Percentiles rank a stretch among this genome's conserved stretches.
These are phyloP conservation scores for Trisateles emortualis DNA, from an alignment of 2,888 invertebrate species.

Conservation along the genomic window DNA sequence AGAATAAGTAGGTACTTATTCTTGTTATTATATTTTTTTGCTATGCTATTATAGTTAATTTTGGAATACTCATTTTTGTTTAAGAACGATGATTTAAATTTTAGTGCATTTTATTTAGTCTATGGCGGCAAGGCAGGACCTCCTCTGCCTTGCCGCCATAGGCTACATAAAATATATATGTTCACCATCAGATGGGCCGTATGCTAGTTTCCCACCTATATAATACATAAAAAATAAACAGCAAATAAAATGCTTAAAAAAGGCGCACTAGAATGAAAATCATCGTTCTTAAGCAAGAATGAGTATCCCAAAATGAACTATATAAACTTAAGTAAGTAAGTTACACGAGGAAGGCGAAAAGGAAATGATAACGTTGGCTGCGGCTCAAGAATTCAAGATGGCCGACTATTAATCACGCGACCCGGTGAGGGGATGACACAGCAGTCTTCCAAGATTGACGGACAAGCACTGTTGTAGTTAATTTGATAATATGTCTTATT, in stretches of 20 bases:
- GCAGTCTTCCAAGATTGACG: constrained; percentile 49
- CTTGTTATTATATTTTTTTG: no score
- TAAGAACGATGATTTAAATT: neutral
- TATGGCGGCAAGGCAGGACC: no score
- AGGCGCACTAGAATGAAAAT: no score
- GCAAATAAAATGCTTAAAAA: no score
- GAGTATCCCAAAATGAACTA: neutral
- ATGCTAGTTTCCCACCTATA: no score
- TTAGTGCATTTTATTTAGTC: no score
- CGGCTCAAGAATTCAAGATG: constrained; percentile 54
- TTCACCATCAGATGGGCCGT: no score
- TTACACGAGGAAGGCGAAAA: constrained; percentile 24
- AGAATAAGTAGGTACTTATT: no score
- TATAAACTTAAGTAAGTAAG: constrained; percentile 9
- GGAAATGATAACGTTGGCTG: constrained; percentile 43
- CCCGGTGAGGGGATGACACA: constrained; percentile 42
- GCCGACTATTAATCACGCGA: constrained; percentile 58
- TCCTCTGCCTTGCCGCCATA: no score
- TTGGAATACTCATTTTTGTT: neutral
- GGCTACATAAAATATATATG: no score
- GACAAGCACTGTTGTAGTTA: constrained; percentile 45
- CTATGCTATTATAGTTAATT: no score
- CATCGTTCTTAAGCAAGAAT: neutral
- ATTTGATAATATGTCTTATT: constrained; percentile 27
- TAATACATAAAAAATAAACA: no score